Evolutionary conservation across 2,113 vertebrate species (phyloP).

Genomic region (Aegithalos caudatus): DNA sequence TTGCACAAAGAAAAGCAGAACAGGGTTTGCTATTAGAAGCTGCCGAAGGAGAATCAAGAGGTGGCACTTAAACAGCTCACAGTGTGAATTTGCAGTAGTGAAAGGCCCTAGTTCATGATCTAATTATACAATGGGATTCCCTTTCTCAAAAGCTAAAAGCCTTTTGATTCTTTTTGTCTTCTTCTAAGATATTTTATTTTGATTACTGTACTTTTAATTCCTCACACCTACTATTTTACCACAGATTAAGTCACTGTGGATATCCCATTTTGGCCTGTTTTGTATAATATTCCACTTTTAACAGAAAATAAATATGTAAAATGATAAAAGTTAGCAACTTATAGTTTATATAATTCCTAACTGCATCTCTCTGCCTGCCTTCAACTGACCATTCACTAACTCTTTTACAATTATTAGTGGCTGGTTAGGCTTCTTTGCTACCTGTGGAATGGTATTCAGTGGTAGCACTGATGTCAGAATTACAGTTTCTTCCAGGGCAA

Average conservation of each 20-base stretch:
- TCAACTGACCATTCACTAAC: background rate
- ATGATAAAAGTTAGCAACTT: constrained; percentile 10
- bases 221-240: constrained; percentile 24
- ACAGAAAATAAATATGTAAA: background rate
- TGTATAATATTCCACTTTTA: constrained; percentile 2
- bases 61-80: constrained; percentile 51
- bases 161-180: constrained; percentile 39
- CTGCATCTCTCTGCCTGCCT: background rate
- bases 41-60: constrained; percentile 55
- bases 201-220: constrained; percentile 50
- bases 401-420: constrained; percentile 9
- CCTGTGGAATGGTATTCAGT: constrained; percentile 12
- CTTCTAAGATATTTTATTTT: constrained; percentile 42
- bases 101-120: constrained; percentile 64
- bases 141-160: constrained; percentile 55
- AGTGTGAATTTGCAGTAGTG: constrained; percentile 43
- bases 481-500: background rate
- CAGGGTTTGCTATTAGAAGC: constrained; percentile 54
- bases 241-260: constrained; percentile 28
- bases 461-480: constrained; percentile 1
- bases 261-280: constrained; percentile 1
- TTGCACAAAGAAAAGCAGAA: constrained; percentile 58
- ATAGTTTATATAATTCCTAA: background rate
- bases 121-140: constrained; percentile 64
- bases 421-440: constrained; percentile 16